Conservation (phyloP, 2,888 invertebrate species). For the Adineta ricciae region DNA sequence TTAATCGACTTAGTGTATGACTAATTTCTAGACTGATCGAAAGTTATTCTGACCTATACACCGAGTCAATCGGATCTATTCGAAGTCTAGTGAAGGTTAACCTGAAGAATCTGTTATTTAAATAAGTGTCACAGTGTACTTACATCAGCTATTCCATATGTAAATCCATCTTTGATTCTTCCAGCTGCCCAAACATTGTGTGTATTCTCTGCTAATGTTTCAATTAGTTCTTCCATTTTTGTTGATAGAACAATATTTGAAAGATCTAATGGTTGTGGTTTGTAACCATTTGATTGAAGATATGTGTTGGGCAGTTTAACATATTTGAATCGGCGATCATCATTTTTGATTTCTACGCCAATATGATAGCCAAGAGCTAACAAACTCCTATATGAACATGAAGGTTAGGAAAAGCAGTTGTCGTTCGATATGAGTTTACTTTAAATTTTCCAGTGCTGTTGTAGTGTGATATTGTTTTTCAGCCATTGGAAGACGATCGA, state of each 20-base stretch:
- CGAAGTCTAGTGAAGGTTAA: too few relatives aligned
- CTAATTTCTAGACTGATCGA: too few relatives aligned
- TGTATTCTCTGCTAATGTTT: constrained; percentile 91
- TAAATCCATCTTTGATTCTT: constrained; percentile 93
- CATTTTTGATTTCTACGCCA: constrained; percentile 58
- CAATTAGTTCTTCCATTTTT: constrained; percentile 88
- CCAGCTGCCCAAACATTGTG: constrained; percentile 98
- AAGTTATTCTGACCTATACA: too few relatives aligned
- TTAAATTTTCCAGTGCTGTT: constrained; percentile 87
- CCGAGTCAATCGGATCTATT: too few relatives aligned
- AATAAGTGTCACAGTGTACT: not conserved
- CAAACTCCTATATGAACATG: constrained; percentile 41
- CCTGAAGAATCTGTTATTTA: too few relatives aligned
- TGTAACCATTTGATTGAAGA: constrained; percentile 88
- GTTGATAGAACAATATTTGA: constrained; percentile 78
- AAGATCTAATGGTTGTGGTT: constrained; percentile 90
- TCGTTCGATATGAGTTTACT: constrained; percentile 54
- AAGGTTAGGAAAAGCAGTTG: too few relatives aligned
- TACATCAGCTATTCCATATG: constrained; percentile 88
- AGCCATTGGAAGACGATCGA: constrained; percentile 79
- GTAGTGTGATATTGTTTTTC: constrained; percentile 95
- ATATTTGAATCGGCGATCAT: constrained; percentile 65
- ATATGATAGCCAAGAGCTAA: constrained; percentile 86
- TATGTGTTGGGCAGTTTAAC: constrained; percentile 74
- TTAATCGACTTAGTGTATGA: too few relatives aligned